phyloP scores from a whole-genome alignment of 2,888 invertebrate genomes.

The Hipparchia sbordonii region DNA sequence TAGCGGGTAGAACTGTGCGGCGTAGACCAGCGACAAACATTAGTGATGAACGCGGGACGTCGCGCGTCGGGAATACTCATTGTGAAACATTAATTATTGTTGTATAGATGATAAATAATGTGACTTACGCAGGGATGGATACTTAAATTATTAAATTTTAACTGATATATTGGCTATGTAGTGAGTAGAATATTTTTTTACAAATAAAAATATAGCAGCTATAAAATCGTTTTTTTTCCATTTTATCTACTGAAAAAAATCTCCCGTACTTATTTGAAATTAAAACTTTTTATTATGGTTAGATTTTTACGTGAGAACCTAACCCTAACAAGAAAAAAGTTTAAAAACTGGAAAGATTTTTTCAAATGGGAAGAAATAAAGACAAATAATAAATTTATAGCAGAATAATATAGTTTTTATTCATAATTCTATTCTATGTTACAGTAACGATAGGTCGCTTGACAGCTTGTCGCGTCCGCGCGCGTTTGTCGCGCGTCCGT shows the following conservation, averaged over 20 bases:
- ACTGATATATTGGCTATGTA: conserved; percentile 86
- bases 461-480: conserved; percentile 84
- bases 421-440: conserved; percentile 51
- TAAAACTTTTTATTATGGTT: no score
- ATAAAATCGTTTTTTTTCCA: conserved; percentile 52
- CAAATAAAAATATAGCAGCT: conserved; percentile 85
- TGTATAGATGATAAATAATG: conserved; percentile 83
- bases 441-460: conserved; percentile 82
- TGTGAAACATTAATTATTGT: conserved; percentile 80
- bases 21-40: background rate
- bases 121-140: conserved; percentile 84
- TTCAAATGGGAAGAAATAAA: conserved; percentile 19
- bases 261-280: no score
- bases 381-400: background rate
- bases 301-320: background rate
- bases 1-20: background rate
- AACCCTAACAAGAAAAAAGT: no score
- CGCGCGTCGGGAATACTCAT: conserved; percentile 79
- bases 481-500: conserved; percentile 85
- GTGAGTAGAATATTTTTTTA: conserved; percentile 88
- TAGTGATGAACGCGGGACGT: conserved; percentile 54
- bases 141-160: conserved; percentile 84
- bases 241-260: background rate
- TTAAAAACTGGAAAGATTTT: background rate
- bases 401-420: conserved; percentile 21